Evolutionary conservation across 64 coral and sea anemone species (phyloP), one percentile per base, ranked within the genome.

Genomic region (Stichodactyla helianthus): DNA sequence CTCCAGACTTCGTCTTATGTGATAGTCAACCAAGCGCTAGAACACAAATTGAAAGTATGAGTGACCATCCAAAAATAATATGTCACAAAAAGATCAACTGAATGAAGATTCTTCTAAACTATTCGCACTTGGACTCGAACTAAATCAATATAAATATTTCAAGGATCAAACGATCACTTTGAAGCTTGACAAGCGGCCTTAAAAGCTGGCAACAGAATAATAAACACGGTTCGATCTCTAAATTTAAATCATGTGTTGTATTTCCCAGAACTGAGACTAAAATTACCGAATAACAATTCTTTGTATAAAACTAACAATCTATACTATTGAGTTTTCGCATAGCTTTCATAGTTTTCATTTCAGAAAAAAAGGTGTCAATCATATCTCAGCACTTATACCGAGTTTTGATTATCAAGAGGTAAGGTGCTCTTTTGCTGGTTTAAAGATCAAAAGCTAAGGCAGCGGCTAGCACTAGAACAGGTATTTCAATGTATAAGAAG

Each of bases 151-250:
- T 31, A 74, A 74, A 31, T n/a, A 31, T n/a, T 31, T 31, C 68
- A 74, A 31, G 22, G 68, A 14, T 8, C n/a, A 74, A 23, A 23
- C 68, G 68, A 74, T 74, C 68, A 74, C 25, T 74, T 74, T 74
- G 68, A 74, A 23, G 23, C 27, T 70, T 74, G 68, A 74, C 68
- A 74, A 74, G 68, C 25, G 68, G 22, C 68, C 35, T 74, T 74
- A 74, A 74, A 74, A 74, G 68, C 68, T 74, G 68, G 26, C 68
- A 74, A 74, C 68, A 28, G 68, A 74, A 74, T 74, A 31, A 31
- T 74, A 74, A 27, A 74, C 68, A 74, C 26, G 25, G 27, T 31
- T 74, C 17, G 4, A 74, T n/a, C 20, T 11, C 65, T 71, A 71
- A 74, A 74, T 74, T 27, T 26, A 8, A 65, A 74, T 74, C 68